Evolutionary conservation across 2,888 invertebrate species (phyloP), one percentile per base, ranked within the genome.

Genomic region (Synanthedon myopaeformis): DNA sequence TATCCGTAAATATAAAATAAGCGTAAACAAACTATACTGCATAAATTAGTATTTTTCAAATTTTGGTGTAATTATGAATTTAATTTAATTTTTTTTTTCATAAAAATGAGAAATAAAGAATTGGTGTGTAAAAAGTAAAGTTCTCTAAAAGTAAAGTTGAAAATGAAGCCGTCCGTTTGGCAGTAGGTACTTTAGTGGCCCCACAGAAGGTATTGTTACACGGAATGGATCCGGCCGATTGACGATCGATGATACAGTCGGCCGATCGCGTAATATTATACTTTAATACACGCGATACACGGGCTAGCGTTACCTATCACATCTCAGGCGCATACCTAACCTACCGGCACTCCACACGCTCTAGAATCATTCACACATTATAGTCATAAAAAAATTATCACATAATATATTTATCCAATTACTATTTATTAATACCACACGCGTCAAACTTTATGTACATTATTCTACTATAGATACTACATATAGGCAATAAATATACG

Each of bases 191-290:
- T n/a, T n/a, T 63, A 42, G 23, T 64, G 63, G 78, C 82, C 66
- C 57, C 61, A 68, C 67, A 58, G 62, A 65, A 82, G 82, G 80
- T 85, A 84, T 86, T 82, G 85, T 86, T 85, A 83, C 84, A 82
- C 74, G 85, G 79, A 86, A 84, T 84, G 80, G 78, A 86, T 84
- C 83, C 75, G 75, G 75, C 67, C 85, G 83, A 86, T 87, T 85
- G 86, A 78, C 81, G 79, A 83, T 72, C 86, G 85, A 84, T 86
- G 86, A 86, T 86, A 82, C 84, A 82, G 82, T 71, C 82, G 78
- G 81, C 72, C 82, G 82, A 67, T 70, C 83, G 79, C 76, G 86
- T 84, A 86, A 86, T 71, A 69, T 74, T 80, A 87, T 79, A 70
- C 80, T 59, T 35, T 42, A 59, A 80, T 72, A 81, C 82, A 83